These are phyloP conservation scores for Drosophila pseudoananassae DNA, from an alignment of 1,140 invertebrate species.

Conservation along the genomic window DNA sequence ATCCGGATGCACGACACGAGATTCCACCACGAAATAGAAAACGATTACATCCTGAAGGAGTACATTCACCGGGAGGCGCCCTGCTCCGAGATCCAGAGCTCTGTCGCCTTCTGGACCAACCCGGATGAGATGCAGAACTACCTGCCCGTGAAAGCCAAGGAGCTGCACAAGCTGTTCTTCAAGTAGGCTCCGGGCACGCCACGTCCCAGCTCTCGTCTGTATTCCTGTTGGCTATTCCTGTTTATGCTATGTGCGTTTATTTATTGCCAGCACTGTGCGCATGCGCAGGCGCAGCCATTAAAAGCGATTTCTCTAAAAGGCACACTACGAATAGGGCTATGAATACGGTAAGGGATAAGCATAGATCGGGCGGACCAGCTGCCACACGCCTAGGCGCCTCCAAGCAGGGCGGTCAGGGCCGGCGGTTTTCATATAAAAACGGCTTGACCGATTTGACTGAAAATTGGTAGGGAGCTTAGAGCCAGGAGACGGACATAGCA, in stretches of 20 bases:
- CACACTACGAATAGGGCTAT: constrained; percentile 51
- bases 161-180: constrained; percentile 85
- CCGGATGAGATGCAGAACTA: constrained; percentile 86
- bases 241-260: constrained; percentile 46
- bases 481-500: no score
- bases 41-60: constrained; percentile 91
- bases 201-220: background rate
- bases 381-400: constrained; percentile 56
- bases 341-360: constrained; percentile 21
- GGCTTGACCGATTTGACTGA: no score
- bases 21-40: constrained; percentile 92
- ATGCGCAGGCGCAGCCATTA: constrained; percentile 51
- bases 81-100: constrained; percentile 82
- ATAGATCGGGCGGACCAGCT: constrained; percentile 5
- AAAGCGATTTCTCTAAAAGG: constrained; percentile 56
- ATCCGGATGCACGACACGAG: constrained; percentile 96
- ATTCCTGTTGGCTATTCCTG: constrained; percentile 11
- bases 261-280: constrained; percentile 59
- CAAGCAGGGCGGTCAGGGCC: constrained; percentile 87
- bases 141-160: constrained; percentile 84
- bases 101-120: constrained; percentile 85
- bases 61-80: constrained; percentile 90
- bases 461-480: no score
- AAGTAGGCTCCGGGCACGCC: constrained; percentile 41
- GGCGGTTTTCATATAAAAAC: no score